phyloP scores from a whole-genome alignment of 2,888 invertebrate genomes.

The Spisula subtruncata region DNA sequence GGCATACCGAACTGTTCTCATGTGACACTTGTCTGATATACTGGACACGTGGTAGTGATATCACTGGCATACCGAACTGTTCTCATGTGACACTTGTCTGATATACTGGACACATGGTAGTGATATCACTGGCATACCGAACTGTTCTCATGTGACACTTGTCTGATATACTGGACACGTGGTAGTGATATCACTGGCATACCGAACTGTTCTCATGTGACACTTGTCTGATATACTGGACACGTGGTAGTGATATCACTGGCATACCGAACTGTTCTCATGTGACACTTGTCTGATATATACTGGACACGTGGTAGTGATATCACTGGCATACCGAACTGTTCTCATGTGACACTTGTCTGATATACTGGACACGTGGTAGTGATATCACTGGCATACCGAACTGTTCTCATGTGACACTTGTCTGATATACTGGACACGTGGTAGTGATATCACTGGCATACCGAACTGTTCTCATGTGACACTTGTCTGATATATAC shows the following conservation, averaged over 20 bases:
- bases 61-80: neutral
- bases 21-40: constrained; percentile 40
- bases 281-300: constrained; percentile 41
- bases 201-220: neutral
- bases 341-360: constrained; percentile 32
- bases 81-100: constrained; percentile 38
- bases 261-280: neutral
- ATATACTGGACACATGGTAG: constrained; percentile 40
- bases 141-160: constrained; percentile 16
- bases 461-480: neutral
- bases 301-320: constrained; percentile 35
- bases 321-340: neutral
- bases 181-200: neutral
- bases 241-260: neutral
- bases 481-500: constrained; percentile 38
- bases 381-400: neutral
- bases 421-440: constrained; percentile 49
- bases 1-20: neutral
- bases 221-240: constrained; percentile 34
- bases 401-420: neutral
- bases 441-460: neutral
- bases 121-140: neutral
- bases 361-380: constrained; percentile 41
- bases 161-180: constrained; percentile 16
- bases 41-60: constrained; percentile 38